Percentiles rank a stretch among this genome's conserved stretches.
Evolutionary conservation across 37 sponge, comb jelly and placozoan genomes (phyloP).

Genomic region (Crambe crambe): DNA sequence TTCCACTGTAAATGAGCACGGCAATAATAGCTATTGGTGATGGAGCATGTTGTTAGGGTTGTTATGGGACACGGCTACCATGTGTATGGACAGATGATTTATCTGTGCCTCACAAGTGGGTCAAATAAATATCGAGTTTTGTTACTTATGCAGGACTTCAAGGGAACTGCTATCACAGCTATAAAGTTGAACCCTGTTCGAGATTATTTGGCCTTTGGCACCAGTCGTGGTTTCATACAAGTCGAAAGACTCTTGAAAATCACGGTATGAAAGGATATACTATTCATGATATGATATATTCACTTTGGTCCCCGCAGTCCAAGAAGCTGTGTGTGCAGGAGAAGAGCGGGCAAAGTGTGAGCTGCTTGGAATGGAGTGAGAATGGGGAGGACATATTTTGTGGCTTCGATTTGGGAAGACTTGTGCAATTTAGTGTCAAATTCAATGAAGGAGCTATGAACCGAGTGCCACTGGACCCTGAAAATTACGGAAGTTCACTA

Average conservation of each 20-base stretch:
- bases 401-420: slow-evolving; percentile 67
- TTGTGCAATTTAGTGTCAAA: slow-evolving; percentile 39
- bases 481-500: slow-evolving; percentile 47
- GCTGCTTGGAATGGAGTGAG: slow-evolving; percentile 49
- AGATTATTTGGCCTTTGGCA: slow-evolving; percentile 41
- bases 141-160: slow-evolving; percentile 41
- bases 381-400: slow-evolving; percentile 43
- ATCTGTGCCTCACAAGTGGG: too few relatives aligned
- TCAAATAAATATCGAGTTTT: too few relatives aligned
- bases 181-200: slow-evolving; percentile 33
- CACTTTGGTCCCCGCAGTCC: not conserved
- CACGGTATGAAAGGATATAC: slow-evolving; percentile 11
- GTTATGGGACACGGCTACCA: too few relatives aligned
- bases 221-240: slow-evolving; percentile 28
- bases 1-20: too few relatives aligned
- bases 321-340: slow-evolving; percentile 32
- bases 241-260: slow-evolving; percentile 22
- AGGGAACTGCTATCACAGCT: slow-evolving; percentile 29
- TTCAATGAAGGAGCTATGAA: slow-evolving; percentile 20
- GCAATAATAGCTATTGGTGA: too few relatives aligned
- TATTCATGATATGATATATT: not conserved
- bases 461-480: slow-evolving; percentile 13
- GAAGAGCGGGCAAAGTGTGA: slow-evolving; percentile 32
- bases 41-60: too few relatives aligned
- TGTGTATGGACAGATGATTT: too few relatives aligned